These are phyloP conservation scores for Perdita meconis DNA, from an alignment of 2,888 invertebrate species.

Conservation along the genomic window DNA sequence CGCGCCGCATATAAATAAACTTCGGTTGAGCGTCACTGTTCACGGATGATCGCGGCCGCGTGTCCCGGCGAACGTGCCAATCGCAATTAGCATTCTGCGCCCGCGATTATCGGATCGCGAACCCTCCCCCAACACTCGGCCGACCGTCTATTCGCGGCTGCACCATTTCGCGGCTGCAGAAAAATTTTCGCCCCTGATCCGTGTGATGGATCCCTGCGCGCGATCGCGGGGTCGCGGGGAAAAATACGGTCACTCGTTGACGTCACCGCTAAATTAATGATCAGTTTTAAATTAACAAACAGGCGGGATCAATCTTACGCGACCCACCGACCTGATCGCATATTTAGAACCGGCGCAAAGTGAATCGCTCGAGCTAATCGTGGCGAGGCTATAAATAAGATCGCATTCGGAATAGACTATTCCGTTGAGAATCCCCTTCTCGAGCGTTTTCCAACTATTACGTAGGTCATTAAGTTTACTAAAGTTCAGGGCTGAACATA, in stretches of 20 bases:
- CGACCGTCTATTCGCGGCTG: background rate
- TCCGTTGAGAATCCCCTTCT: background rate
- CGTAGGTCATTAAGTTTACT: conserved; percentile 1
- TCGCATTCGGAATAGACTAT: background rate
- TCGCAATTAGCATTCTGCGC: conserved; percentile 65
- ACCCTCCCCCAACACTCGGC: conserved; percentile 8
- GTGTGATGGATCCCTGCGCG: background rate
- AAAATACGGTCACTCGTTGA: background rate
- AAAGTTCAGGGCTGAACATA: background rate
- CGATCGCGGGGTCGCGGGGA: background rate
- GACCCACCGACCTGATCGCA: too few species aligned
- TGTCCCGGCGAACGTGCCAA: conserved; percentile 47
- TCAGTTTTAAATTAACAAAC: too few species aligned
- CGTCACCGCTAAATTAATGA: too few species aligned
- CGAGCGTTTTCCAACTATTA: background rate
- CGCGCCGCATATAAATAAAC: conserved; percentile 59
- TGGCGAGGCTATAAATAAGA: background rate
- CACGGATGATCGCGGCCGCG: conserved; percentile 60
- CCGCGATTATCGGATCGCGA: conserved; percentile 54
- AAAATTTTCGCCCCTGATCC: background rate
- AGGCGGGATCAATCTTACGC: too few species aligned
- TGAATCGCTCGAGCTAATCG: too few species aligned
- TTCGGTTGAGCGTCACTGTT: conserved; percentile 61
- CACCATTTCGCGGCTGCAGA: background rate
- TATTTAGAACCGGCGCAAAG: too few species aligned